These are phyloP conservation scores for Myocastor coypus DNA, from an alignment of 2,113 vertebrate species.

Conservation along the genomic window DNA sequence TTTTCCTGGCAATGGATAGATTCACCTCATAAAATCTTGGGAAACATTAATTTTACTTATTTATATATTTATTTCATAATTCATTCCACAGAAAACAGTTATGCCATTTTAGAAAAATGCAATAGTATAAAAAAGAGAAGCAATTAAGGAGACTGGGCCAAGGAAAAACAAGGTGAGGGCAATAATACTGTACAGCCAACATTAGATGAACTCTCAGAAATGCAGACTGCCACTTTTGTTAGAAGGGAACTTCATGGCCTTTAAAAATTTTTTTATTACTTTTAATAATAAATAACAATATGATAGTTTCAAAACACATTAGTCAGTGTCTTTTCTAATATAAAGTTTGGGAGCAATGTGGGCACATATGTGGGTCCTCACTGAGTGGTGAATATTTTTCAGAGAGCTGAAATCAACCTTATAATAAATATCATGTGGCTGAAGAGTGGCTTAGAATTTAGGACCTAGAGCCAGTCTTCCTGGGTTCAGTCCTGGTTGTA, in stretches of 20 bases:
- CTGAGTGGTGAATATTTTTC: neutral
- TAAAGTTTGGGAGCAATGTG: conserved; percentile 18
- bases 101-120: conserved; percentile 54
- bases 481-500: neutral
- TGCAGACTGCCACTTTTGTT: conserved; percentile 6
- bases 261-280: too few relatives aligned
- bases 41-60: conserved; percentile 57
- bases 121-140: conserved; percentile 19
- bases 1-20: conserved; percentile 68
- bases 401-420: neutral
- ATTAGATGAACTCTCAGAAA: conserved; percentile 59
- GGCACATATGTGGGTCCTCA: neutral
- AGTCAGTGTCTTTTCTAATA: neutral
- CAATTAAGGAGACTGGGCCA: neutral
- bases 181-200: neutral
- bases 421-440: neutral
- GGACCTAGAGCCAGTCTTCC: neutral
- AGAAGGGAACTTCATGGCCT: neutral
- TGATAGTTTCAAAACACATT: too few relatives aligned
- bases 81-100: conserved; percentile 57
- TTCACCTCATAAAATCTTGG: conserved; percentile 61
- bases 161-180: conserved; percentile 8
- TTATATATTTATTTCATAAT: conserved; percentile 31
- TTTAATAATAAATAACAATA: too few relatives aligned
- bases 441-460: neutral